phyloP scores from a whole-genome alignment of 2,888 invertebrate genomes.

The Latrodectus elegans region DNA sequence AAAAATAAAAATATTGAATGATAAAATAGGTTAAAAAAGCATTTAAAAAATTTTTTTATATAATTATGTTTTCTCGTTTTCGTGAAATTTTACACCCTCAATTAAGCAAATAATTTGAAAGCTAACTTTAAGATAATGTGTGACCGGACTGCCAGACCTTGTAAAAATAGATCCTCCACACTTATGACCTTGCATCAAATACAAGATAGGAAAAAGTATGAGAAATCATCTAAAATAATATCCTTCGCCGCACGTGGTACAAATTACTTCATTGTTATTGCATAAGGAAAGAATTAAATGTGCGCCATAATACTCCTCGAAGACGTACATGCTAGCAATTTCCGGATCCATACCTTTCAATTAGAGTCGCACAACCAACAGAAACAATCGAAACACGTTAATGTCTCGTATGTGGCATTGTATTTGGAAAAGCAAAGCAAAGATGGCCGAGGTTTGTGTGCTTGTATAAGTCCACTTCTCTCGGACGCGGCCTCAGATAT shows the following conservation, averaged over 20 bases:
- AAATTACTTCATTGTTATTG: conserved; percentile 20
- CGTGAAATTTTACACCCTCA: too few species aligned
- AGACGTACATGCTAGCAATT: background rate
- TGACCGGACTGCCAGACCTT: background rate
- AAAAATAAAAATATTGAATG: too few species aligned
- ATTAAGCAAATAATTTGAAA: too few species aligned
- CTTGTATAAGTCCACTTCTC: too few species aligned
- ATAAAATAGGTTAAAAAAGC: too few species aligned
- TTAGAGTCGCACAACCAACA: background rate
- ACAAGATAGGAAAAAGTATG: conserved; percentile 2
- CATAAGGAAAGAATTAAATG: conserved; percentile 2
- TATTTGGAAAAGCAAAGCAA: conserved; percentile 3
- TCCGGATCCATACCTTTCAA: conserved; percentile 9
- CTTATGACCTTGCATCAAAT: conserved; percentile 33
- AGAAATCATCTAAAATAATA: conserved; percentile 13
- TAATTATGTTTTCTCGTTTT: too few species aligned
- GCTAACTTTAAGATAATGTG: background rate
- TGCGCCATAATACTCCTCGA: background rate
- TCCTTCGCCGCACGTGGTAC: conserved; percentile 14
- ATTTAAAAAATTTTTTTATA: too few species aligned
- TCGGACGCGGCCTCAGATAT: background rate
- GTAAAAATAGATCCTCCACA: background rate
- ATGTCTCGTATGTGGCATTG: conserved; percentile 1
- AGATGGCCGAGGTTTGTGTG: background rate
- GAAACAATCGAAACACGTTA: conserved; percentile 7